Percentiles rank a stretch among this genome's conserved stretches.
Conservation (phyloP, 2,797 vertebrate genomes). For the Danio albolineatus region DNA sequence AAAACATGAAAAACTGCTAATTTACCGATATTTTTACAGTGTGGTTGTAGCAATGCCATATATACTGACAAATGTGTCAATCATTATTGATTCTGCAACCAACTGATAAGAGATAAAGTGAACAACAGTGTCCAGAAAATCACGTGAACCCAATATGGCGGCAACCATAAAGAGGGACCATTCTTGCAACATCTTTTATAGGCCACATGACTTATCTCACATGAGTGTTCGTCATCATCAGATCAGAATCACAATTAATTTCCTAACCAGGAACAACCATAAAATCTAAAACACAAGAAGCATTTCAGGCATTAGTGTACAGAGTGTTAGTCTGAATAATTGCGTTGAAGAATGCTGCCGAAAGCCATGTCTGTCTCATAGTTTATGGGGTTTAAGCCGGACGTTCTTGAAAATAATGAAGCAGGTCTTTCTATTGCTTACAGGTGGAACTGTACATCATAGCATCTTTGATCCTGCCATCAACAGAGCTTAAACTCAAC, state of each 20-base stretch:
- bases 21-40: too few species aligned
- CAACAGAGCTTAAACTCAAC: neutral
- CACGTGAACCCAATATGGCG: neutral
- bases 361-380: neutral
- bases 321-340: neutral
- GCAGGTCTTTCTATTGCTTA: neutral
- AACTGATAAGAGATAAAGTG: slow-evolving; percentile 2
- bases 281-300: neutral
- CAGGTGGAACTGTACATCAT: neutral
- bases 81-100: neutral
- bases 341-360: neutral
- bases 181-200: neutral
- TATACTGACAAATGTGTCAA: neutral
- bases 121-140: neutral
- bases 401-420: neutral
- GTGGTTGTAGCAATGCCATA: neutral
- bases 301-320: too few species aligned
- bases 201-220: neutral
- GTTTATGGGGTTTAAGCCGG: neutral
- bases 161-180: neutral
- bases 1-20: too few species aligned
- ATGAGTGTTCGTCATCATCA: neutral
- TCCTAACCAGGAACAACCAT: neutral
- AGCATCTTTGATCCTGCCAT: neutral
- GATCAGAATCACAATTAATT: neutral